Evolutionary conservation across 2,113 vertebrate genomes (phyloP).

Genomic region (Hippolais icterina): DNA sequence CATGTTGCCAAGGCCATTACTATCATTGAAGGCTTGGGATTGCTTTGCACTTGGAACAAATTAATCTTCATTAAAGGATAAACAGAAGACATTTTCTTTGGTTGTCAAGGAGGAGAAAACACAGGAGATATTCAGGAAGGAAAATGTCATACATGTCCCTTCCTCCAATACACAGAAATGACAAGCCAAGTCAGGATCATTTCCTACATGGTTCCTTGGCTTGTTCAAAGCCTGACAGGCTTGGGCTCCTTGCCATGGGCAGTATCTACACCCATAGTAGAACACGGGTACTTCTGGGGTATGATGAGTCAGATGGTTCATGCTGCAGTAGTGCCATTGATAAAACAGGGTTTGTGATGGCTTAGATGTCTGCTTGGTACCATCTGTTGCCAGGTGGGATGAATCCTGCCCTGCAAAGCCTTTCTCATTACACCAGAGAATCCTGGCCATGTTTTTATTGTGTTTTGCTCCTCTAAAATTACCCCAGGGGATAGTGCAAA

Average conservation of each 20-base stretch:
- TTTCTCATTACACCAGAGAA: neutral
- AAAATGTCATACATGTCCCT: neutral
- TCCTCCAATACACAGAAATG: neutral
- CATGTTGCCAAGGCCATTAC: neutral
- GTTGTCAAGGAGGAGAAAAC: neutral
- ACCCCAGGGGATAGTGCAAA: neutral
- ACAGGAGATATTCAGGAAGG: neutral
- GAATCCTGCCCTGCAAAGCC: neutral
- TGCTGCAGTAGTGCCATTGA: neutral
- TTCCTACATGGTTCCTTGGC: neutral
- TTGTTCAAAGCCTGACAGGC: neutral
- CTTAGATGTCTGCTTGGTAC: neutral
- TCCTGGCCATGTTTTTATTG: neutral
- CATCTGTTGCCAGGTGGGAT: neutral
- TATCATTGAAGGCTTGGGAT: neutral
- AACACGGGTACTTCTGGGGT: accelerated
- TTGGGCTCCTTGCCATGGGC: neutral
- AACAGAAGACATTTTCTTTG: neutral
- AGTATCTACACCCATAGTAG: neutral
- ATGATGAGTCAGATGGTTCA: neutral
- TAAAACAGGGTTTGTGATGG: neutral
- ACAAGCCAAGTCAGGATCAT: neutral
- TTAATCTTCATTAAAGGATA: neutral
- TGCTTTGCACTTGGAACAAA: neutral
- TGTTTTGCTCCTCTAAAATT: neutral